Percentiles rank a stretch among this genome's conserved stretches.
phyloP scores from a whole-genome alignment of 2,888 invertebrate genomes.

The Beris morrisii region DNA sequence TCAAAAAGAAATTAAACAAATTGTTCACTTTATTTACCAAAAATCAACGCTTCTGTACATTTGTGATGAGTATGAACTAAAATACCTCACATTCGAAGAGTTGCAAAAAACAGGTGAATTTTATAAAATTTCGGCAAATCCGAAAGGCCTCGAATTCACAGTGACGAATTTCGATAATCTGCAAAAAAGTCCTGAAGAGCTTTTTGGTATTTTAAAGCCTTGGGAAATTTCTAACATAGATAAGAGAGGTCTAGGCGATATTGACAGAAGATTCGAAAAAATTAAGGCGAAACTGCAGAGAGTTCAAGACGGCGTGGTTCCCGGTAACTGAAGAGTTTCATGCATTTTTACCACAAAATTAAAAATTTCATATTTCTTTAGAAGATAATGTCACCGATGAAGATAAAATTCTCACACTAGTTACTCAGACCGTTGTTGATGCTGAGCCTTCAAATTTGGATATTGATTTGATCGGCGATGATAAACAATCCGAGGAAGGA shows the following conservation, averaged over 20 bases:
- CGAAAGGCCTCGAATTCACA: neutral
- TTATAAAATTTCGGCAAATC: neutral
- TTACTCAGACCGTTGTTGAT: no score
- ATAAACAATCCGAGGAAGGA: no score
- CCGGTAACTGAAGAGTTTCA: neutral
- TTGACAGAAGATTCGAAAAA: neutral
- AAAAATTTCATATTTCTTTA: no score
- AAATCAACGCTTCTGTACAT: neutral
- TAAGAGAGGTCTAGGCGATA: neutral
- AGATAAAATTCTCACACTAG: no score
- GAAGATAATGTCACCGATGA: no score
- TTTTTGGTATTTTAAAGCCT: constrained; percentile 39
- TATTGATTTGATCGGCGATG: no score
- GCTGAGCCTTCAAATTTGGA: no score
- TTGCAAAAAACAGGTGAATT: constrained; percentile 7
- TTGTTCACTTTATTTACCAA: neutral
- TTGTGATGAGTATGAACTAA: constrained; percentile 16
- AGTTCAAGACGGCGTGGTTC: neutral
- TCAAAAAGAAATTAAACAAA: neutral
- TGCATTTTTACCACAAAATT: no score
- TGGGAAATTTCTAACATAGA: neutral
- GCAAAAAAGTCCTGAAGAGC: constrained; percentile 41
- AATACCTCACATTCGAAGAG: constrained; percentile 12
- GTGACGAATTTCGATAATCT: constrained; percentile 1
- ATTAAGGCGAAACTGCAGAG: neutral